Conservation (phyloP, 1,140 invertebrate genomes). For the Heterodera schachtii region DNA sequence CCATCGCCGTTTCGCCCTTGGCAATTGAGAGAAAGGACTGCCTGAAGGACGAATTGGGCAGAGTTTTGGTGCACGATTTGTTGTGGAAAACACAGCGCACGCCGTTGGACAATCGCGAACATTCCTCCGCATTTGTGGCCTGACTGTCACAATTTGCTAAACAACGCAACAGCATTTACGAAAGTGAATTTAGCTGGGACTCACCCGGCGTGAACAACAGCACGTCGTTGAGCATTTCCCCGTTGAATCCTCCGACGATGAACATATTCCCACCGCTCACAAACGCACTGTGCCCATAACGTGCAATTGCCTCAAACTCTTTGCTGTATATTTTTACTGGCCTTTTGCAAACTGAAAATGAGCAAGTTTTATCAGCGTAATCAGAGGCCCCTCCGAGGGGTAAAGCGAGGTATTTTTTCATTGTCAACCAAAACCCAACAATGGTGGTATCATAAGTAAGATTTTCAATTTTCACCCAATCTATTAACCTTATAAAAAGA, state of each 20-base stretch:
- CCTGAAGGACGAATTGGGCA: constrained; percentile 51
- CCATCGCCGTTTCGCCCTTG: constrained; percentile 19
- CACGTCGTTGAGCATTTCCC: constrained; percentile 60
- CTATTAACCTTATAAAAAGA: too few relatives aligned
- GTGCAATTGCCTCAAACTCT: constrained; percentile 37
- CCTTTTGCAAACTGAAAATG: constrained; percentile 57
- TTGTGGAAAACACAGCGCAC: constrained; percentile 55
- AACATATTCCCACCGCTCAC: constrained; percentile 40
- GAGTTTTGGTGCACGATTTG: constrained; percentile 45
- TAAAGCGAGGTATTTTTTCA: too few relatives aligned
- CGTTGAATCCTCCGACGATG: constrained; percentile 62
- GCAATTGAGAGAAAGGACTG: constrained; percentile 45
- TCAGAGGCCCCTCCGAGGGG: not conserved
- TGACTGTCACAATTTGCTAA: constrained; percentile 51
- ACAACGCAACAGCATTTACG: not conserved
- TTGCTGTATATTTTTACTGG: constrained; percentile 52
- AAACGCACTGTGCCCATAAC: constrained; percentile 60
- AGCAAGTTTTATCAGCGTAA: not conserved
- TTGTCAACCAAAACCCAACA: too few relatives aligned
- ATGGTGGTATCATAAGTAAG: too few relatives aligned
- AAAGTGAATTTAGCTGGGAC: not conserved
- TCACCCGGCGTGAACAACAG: constrained; percentile 54
- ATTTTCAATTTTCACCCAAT: too few relatives aligned
- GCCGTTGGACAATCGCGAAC: constrained; percentile 50
- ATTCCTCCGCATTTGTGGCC: constrained; percentile 50